Conservation (phyloP, 2,113 vertebrate genomes). For the Hiodon alosoides region DNA sequence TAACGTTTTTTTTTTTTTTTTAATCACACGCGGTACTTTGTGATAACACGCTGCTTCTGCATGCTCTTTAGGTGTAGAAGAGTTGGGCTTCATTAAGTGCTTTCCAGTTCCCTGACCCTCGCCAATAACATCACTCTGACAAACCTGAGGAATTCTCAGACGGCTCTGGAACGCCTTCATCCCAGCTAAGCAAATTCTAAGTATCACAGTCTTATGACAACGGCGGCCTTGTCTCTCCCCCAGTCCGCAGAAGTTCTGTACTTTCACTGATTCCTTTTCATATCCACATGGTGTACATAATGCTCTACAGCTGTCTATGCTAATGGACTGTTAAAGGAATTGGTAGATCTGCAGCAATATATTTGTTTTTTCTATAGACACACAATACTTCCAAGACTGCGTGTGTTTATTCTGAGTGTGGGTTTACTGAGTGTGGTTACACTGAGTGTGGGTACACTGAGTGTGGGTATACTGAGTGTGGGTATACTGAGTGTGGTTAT, state of each 20-base stretch:
- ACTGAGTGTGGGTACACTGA: no score
- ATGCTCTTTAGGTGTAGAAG: background rate
- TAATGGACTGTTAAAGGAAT: no score
- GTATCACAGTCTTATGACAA: slow-evolving; percentile 8
- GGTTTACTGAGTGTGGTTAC: no score
- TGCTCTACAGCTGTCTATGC: no score
- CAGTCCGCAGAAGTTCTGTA: background rate
- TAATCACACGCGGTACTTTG: background rate
- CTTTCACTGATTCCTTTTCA: background rate
- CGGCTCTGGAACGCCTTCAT: background rate
- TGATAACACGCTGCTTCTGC: background rate
- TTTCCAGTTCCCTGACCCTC: background rate
- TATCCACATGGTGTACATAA: background rate
- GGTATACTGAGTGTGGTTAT: no score
- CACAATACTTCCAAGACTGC: no score
- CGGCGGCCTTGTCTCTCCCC: background rate
- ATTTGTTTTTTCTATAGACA: no score
- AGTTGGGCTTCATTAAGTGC: background rate
- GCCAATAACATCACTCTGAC: slow-evolving; percentile 1
- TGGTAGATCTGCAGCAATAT: no score
- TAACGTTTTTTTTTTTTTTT: background rate
- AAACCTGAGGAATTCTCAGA: background rate
- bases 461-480: no score
- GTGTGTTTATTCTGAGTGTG: no score
- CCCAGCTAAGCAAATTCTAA: slow-evolving; percentile 12